Conservation (phyloP, 2,888 invertebrate species). For the Cabera pusaria region DNA sequence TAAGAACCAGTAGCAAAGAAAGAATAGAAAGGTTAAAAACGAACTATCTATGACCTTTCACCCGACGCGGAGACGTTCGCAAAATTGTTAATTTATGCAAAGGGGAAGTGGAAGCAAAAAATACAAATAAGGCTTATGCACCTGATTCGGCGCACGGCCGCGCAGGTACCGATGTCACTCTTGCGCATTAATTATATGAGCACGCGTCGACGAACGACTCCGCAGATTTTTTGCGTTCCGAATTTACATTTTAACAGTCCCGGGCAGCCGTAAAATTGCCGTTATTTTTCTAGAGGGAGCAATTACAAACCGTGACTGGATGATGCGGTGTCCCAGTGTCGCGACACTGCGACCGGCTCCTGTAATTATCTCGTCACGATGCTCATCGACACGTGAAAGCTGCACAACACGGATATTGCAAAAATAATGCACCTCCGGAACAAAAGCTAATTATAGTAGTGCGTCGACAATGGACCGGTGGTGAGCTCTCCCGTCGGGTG, state of each 20-base stretch:
- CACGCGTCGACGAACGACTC: constrained; percentile 43
- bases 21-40: constrained; percentile 8
- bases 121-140: constrained; percentile 77
- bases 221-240: constrained; percentile 43
- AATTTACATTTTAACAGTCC: constrained; percentile 50
- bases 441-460: constrained; percentile 76
- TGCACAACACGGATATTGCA: constrained; percentile 54
- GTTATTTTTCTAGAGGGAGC: constrained; percentile 29
- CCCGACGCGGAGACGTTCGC: constrained; percentile 44
- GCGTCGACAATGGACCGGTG: constrained; percentile 55
- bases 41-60: constrained; percentile 28
- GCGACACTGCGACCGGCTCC: no score
- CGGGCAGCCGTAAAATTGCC: constrained; percentile 25
- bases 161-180: constrained; percentile 46
- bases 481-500: constrained; percentile 56
- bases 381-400: constrained; percentile 68
- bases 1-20: no score
- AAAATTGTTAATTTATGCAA: constrained; percentile 79
- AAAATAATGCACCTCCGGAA: constrained; percentile 65
- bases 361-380: constrained; percentile 68
- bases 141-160: constrained; percentile 68
- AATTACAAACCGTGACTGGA: constrained; percentile 70
- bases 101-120: constrained; percentile 77
- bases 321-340: no score
- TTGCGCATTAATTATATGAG: constrained; percentile 70